A percentile compares a stretch with the other conserved stretches of the same genome.
Evolutionary conservation across 1,140 invertebrate species (phyloP).

Genomic region (Drosophila gunungcola): DNA sequence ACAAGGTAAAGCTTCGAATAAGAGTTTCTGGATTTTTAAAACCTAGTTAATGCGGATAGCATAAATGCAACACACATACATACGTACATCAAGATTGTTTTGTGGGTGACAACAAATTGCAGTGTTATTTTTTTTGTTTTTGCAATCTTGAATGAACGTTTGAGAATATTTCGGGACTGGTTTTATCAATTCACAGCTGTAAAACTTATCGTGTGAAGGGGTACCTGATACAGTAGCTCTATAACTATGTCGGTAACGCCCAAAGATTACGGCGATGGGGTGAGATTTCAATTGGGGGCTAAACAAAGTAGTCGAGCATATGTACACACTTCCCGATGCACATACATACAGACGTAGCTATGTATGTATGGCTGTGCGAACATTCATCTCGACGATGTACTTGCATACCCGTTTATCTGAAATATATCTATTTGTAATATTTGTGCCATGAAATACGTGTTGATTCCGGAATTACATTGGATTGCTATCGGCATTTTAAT

Average conservation of each 20-base stretch:
- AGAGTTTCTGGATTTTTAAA: background rate
- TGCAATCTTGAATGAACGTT: conserved; percentile 19
- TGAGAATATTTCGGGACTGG: no score
- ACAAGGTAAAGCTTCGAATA: conserved; percentile 19
- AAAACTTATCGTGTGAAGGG: background rate
- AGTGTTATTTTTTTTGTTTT: conserved; percentile 29
- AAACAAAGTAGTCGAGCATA: conserved; percentile 47
- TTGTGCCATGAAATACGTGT: conserved; percentile 17
- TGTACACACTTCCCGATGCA: conserved; percentile 33
- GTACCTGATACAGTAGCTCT: conserved; percentile 1
- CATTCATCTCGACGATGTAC: conserved; percentile 5
- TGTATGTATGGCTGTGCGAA: conserved; percentile 8
- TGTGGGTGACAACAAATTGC: conserved; percentile 43
- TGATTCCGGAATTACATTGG: conserved; percentile 16
- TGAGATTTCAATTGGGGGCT: conserved; percentile 44
- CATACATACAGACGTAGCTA: conserved; percentile 21
- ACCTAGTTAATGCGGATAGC: background rate
- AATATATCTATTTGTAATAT: conserved; percentile 13
- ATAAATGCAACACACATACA: conserved; percentile 12
- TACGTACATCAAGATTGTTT: conserved; percentile 16
- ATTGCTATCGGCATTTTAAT: background rate
- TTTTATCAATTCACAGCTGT: background rate
- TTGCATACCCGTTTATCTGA: conserved; percentile 20
- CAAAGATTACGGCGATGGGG: conserved; percentile 45
- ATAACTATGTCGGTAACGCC: conserved; percentile 41